Percentiles rank a stretch among this genome's conserved stretches.
Evolutionary conservation across 2,888 invertebrate genomes (phyloP).

Genomic region (Lepetodrilus schrolli): DNA sequence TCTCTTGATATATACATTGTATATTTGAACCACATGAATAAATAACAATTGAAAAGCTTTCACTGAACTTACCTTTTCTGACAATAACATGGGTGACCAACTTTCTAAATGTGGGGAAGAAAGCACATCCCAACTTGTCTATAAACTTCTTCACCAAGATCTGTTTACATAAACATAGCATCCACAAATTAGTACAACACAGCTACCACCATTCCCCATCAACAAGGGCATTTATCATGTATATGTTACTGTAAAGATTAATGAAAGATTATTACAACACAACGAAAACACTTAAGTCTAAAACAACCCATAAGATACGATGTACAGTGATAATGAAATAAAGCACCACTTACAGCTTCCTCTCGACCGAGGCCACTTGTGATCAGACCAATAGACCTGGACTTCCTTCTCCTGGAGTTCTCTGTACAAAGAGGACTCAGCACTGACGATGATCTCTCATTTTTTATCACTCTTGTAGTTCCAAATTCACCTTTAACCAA

Average conservation of each 20-base stretch:
- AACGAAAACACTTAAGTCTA: too few species aligned
- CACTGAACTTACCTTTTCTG: slow-evolving; percentile 52
- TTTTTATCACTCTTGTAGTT: neutral
- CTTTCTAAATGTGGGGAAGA: slow-evolving; percentile 54
- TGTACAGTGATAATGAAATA: slow-evolving; percentile 2
- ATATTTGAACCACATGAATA: too few species aligned
- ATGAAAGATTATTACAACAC: neutral
- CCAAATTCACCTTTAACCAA: neutral
- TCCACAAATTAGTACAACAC: neutral
- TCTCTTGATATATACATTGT: too few species aligned
- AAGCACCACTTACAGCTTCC: slow-evolving; percentile 47
- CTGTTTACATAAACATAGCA: slow-evolving; percentile 41
- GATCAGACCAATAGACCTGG: slow-evolving; percentile 42
- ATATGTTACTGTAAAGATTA: neutral
- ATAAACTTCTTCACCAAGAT: slow-evolving; percentile 52
- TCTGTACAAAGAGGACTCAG: neutral
- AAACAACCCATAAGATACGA: too few species aligned
- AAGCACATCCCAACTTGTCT: slow-evolving; percentile 47
- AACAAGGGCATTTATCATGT: neutral
- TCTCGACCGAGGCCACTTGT: slow-evolving; percentile 47
- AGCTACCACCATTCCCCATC: neutral
- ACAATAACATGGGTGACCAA: slow-evolving; percentile 63
- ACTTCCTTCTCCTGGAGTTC: neutral
- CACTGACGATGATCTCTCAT: neutral
- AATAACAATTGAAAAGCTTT: too few species aligned